Base-by-base conservation (phyloP, 35 echinoderm and acorn worm species). In the Strongylocentrotus purpuratus region DNA sequence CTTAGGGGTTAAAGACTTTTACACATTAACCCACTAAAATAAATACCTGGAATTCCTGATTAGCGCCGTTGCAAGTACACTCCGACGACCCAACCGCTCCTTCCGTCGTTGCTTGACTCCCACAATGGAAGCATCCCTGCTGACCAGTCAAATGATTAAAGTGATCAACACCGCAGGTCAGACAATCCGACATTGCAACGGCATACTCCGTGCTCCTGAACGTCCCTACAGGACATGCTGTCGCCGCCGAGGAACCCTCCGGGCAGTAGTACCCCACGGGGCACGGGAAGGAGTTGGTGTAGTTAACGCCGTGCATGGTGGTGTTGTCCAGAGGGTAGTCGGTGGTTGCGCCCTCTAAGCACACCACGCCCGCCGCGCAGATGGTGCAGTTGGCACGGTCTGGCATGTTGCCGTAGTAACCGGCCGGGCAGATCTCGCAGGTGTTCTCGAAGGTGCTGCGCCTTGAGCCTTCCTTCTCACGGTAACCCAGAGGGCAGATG, bases 281-380 rank as follows among this genome's bases (percentile, higher is more conserved):
- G 48, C 98, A 99, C 0, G 98, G 98, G 88, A 96, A 99, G 12
- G 98, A 99, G 94, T 98, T 99, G 61, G 98, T 99, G 41, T 86
- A 61, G 87, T 99, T 99, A 2, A 99, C 97, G 17, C 98, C 98
- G 52, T 98, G 94, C 55, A 93, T 95, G 0, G 98, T 98, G 31
- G 65, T 86, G 46, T 98, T 99, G 46, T 91, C 96, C 25, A 61
- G 87, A 17, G 98, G 98, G 0, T 46, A 48, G 86, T 99, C 98
- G 4, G 98, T 99, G 7, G 96, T 99, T 0, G 98, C 98, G 0
- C 97, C 97, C 48, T 97, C 97, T 35, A 99, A 46, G 94, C 98
- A 97, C 3, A 99, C 98, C 86, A 99, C 98, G 22, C 98, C 98
- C 7, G 97, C 96, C 85, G 87, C 86, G 71, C 98, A 99, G 58